Percentiles rank a stretch among this genome's conserved stretches.
phyloP scores from a whole-genome alignment of 2,888 invertebrate species.

The Luffia ferchaultella region DNA sequence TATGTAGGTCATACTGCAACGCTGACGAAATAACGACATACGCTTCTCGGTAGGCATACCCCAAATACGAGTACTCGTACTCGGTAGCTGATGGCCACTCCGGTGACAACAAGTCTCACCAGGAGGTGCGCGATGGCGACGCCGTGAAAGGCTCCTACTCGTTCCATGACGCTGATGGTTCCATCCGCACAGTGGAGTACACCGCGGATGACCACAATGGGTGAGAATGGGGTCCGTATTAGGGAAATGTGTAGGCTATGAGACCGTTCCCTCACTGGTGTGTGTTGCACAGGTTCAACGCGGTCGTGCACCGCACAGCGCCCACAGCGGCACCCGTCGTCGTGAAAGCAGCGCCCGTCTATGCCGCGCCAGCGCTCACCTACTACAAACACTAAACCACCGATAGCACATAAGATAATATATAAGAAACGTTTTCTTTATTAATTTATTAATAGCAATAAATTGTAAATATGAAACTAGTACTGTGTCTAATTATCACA shows the following conservation, averaged over 20 bases:
- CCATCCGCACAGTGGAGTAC: constrained; percentile 56
- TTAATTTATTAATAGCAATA: neutral
- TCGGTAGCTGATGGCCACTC: constrained; percentile 58
- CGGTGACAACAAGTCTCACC: constrained; percentile 59
- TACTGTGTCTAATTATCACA: no score
- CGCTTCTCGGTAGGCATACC: constrained; percentile 24
- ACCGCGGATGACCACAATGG: constrained; percentile 56
- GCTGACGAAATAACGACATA: neutral
- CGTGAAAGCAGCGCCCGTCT: constrained; percentile 33
- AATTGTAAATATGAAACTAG: no score
- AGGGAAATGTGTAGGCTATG: neutral
- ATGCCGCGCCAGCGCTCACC: constrained; percentile 21
- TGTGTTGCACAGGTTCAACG: constrained; percentile 27
- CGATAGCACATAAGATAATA: constrained; percentile 38
- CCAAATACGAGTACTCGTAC: constrained; percentile 52
- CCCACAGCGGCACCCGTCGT: constrained; percentile 31
- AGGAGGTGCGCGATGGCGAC: constrained; percentile 55
- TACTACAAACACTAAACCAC: constrained; percentile 15
- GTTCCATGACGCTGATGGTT: constrained; percentile 56
- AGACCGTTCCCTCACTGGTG: neutral
- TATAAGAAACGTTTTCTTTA: neutral
- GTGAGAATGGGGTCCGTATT: constrained; percentile 15
- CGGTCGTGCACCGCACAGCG: constrained; percentile 40
- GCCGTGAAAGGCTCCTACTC: constrained; percentile 57
- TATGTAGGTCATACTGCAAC: neutral